phyloP scores from a whole-genome alignment of 1,140 invertebrate genomes.

The Macrosteles quadrilineatus region DNA sequence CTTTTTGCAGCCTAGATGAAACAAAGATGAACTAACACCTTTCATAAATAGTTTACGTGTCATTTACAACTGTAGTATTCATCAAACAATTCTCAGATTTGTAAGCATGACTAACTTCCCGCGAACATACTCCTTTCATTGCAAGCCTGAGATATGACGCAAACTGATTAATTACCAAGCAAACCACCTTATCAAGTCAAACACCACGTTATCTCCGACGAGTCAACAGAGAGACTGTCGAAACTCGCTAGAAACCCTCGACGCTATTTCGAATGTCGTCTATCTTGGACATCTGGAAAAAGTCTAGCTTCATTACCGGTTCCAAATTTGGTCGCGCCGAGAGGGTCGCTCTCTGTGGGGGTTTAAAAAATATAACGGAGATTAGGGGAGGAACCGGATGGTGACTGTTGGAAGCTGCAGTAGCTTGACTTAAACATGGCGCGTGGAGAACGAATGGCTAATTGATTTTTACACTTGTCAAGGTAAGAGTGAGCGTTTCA shows the following conservation, averaged over 20 bases:
- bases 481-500: too few species aligned
- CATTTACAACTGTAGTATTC: too few species aligned
- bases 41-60: too few species aligned
- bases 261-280: background rate
- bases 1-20: too few species aligned
- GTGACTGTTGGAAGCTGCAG: background rate
- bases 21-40: too few species aligned
- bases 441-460: background rate
- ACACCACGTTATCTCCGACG: constrained; percentile 1
- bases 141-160: too few species aligned
- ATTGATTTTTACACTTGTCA: constrained; percentile 12
- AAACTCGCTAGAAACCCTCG: background rate
- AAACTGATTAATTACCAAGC: background rate
- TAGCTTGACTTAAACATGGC: background rate
- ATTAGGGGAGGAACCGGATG: constrained; percentile 15
- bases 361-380: constrained; percentile 14
- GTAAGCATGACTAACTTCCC: too few species aligned
- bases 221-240: background rate
- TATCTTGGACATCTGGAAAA: constrained; percentile 4
- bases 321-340: background rate
- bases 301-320: constrained; percentile 12
- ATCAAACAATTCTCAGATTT: too few species aligned
- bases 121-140: too few species aligned
- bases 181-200: background rate
- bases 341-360: constrained; percentile 14